Evolutionary conservation across 2,888 invertebrate genomes (phyloP).

Genomic region (Allacma fusca): DNA sequence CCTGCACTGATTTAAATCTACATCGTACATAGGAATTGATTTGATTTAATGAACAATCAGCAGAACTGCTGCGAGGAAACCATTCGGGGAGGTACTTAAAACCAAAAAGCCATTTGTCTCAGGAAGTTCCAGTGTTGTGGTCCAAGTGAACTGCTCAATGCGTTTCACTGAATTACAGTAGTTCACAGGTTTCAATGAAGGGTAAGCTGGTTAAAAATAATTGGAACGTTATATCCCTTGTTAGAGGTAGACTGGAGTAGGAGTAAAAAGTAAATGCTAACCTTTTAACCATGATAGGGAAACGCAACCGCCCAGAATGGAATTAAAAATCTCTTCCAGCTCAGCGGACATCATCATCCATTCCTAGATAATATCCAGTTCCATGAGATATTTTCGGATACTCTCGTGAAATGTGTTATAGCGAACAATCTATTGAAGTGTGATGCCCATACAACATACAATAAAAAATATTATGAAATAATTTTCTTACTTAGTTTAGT

Average conservation of each 20-base stretch:
- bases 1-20: too few relatives aligned
- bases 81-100: conserved; percentile 87
- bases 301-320: conserved; percentile 81
- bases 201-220: conserved; percentile 62
- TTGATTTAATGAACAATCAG: too few relatives aligned
- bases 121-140: conserved; percentile 76
- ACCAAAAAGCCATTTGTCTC: conserved; percentile 86
- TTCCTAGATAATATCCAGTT: conserved; percentile 83
- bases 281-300: conserved; percentile 77
- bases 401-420: conserved; percentile 72
- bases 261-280: conserved; percentile 62
- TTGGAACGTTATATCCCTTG: too few relatives aligned
- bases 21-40: too few relatives aligned
- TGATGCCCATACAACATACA: too few relatives aligned
- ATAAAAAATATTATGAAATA: too few relatives aligned
- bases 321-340: conserved; percentile 80
- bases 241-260: neutral
- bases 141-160: conserved; percentile 80
- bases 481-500: too few relatives aligned
- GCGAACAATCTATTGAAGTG: conserved; percentile 65
- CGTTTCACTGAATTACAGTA: conserved; percentile 81
- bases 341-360: conserved; percentile 85
- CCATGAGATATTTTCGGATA: conserved; percentile 70
- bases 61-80: conserved; percentile 87
- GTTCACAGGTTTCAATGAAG: conserved; percentile 83